Percentiles rank a stretch among this genome's conserved stretches.
Conservation (phyloP, 2,113 vertebrate species). For the Argyrosomus japonicus region DNA sequence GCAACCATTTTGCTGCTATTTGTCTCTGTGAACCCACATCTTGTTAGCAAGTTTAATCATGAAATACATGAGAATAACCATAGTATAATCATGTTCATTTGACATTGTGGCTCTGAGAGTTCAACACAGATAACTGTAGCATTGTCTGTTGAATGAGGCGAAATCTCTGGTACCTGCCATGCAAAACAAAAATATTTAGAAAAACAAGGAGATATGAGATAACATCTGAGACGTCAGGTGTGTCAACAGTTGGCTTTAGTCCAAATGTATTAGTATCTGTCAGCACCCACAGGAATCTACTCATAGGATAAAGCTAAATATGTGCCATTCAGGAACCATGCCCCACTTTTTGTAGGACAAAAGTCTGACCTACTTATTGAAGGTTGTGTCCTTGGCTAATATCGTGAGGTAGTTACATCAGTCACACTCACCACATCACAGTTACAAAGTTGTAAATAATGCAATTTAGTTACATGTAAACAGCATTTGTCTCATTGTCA, state of each 20-base stretch:
- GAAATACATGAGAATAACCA: too few species aligned
- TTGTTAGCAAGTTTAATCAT: background rate
- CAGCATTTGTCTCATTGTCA: too few species aligned
- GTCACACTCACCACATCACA: background rate
- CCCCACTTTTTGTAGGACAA: background rate
- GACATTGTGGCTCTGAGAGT: too few species aligned
- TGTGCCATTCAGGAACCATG: background rate
- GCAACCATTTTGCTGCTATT: background rate
- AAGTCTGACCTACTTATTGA: background rate
- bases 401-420: background rate
- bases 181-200: background rate
- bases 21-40: background rate
- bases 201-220: background rate
- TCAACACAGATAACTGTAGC: background rate
- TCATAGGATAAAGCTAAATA: background rate
- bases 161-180: background rate
- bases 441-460: background rate
- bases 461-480: background rate
- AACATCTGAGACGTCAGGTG: background rate
- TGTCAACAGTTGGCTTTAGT: background rate
- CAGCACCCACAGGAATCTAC: background rate
- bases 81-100: background rate
- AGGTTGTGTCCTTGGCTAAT: constrained; percentile 1
- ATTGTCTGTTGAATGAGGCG: background rate
- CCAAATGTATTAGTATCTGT: background rate